Evolutionary conservation across 2,888 invertebrate genomes (phyloP), one percentile per base, ranked within the genome.

Genomic region (Trichacis sp.): DNA sequence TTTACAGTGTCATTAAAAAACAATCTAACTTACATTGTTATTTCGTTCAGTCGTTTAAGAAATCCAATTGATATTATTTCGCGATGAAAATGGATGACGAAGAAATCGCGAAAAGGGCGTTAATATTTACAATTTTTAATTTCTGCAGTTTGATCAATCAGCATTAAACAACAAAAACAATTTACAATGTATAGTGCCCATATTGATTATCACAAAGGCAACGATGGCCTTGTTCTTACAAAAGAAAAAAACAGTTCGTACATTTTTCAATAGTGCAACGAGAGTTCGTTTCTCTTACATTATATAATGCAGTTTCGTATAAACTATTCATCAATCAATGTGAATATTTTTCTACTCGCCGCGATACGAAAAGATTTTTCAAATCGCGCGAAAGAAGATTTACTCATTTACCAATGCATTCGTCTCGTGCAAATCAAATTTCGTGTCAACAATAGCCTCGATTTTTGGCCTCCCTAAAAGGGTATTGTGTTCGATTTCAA

Each of bases 251-350:
- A 61, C 45, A 47, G 14, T 46, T 42, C 8, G 15, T 42, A 43
- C 43, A 56, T 43, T 49, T 48, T 55, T 54, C 43, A 47, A 53
- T 42, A 54, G 19, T 42, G 51, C 17, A 49, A 51, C 47, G 33
- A 58, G 52, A 58, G 52, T 33, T 59, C 12, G 20, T 38, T 36
- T 24, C 30, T 48, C 33, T 59, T 40, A 47, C 52, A 47, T 9
- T 52, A 36, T 19, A 43, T 46, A 46, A 46, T 46, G 29, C 46
- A 45, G 24, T 46, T 46, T n/a, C 24, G 20, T 46, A 24, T 46
- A 45, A 46, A 46, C 46, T 24, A 24, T 46, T 29, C 14, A 24
- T 29, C 29, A 15, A 29, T 40, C 2, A 20, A 48, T 2, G 29
- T 9, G 12, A 33, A 48, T 20, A 6, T 50, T n/a, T 17, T 54